Evolutionary conservation across 2,888 invertebrate species (phyloP), one percentile per base, ranked within the genome.

Genomic region (Peribatodes rhomboidaria): DNA sequence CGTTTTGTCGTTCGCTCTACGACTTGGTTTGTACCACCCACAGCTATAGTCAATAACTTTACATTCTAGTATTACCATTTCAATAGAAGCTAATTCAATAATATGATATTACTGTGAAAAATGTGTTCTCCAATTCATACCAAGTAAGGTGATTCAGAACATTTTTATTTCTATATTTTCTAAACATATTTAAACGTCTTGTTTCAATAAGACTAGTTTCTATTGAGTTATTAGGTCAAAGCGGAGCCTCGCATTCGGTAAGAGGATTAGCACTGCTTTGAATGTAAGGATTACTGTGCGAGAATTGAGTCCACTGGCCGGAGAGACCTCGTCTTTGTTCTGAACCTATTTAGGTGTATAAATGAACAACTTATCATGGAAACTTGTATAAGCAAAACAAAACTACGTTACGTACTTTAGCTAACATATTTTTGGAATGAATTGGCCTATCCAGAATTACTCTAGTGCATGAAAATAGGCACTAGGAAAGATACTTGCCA

Each of bases 201-300:
- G 62, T 62, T 31, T 62, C 56, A 53, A 67, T 59, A 65, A 64
- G 47, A 50, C 39, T 72, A 74, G 54, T 67, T 69, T 64, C 74
- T 74, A 71, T 65, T 62, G 61, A 79, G 79, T 78, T 82, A 83
- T 82, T 85, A 76, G 85, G 88, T 86, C 86, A 84, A 65, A 71
- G 65, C 73, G 70, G 62, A 75, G 75, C 72, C 69, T 68, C 61
- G 77, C 82, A 83, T 79, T 75, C 67, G 71, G 64, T 67, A 64
- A 62, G 55, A 64, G 77, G 83, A 87, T 85, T 84, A 82, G 72
- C 65, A 70, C 35, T 50, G 75, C 65, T 71, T 73, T 69, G 69
- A 70, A 72, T 64, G 65, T 67, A 49, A 56, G 67, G 69, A 72
- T 68, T 58, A 64, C 44, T 65, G 65, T 65, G 41, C 14, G 20